These are phyloP conservation scores for Meda fulgida DNA, from an alignment of 2,797 vertebrate genomes.

Conservation along the genomic window DNA sequence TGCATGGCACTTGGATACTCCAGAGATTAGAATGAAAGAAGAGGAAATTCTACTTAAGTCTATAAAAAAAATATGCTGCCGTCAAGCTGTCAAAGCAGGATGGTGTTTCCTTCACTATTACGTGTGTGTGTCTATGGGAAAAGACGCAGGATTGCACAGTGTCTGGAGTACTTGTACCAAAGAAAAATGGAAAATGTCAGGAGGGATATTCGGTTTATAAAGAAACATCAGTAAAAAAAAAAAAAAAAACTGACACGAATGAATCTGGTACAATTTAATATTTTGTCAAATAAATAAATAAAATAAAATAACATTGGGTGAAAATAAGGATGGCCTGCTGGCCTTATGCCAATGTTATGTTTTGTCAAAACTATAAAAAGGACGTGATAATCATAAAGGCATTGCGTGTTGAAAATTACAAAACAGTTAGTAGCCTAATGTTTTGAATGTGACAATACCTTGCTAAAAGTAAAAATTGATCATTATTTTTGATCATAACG, in stretches of 20 bases:
- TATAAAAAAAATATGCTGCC: conserved; percentile 42
- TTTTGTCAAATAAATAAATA: background rate
- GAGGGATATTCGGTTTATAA: background rate
- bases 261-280: background rate
- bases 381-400: background rate
- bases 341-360: background rate
- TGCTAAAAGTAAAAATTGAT: background rate
- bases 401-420: background rate
- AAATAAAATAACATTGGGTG: background rate
- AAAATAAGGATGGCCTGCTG: background rate
- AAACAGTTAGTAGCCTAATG: background rate
- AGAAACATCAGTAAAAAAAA: background rate
- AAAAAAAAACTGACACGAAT: background rate
- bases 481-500: background rate
- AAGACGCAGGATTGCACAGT: background rate
- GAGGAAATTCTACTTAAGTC: conserved; percentile 71
- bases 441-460: background rate
- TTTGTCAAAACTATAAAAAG: background rate
- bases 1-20: conserved; percentile 63
- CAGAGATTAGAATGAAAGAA: conserved; percentile 67
- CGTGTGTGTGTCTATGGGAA: background rate
- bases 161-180: background rate
- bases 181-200: background rate
- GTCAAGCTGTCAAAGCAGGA: conserved; percentile 19
- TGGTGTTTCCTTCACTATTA: conserved; percentile 12